A percentile compares a stretch with the other conserved stretches of the same genome.
These are phyloP conservation scores for Mamestra configurata DNA, from an alignment of 1,140 invertebrate species.

Conservation along the genomic window DNA sequence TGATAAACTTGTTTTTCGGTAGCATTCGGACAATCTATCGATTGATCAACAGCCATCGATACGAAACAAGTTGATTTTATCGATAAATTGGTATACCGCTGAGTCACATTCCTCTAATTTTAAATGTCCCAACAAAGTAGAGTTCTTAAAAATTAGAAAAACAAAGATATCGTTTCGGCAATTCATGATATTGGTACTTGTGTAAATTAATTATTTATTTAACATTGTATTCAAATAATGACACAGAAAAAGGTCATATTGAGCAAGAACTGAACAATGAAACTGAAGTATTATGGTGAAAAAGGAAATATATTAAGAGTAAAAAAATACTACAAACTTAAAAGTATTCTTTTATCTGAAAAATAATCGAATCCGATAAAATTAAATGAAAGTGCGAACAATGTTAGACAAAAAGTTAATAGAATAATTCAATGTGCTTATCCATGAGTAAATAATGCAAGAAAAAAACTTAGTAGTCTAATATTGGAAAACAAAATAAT, in stretches of 20 bases:
- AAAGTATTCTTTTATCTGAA: too few species aligned
- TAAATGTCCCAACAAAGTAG: not conserved
- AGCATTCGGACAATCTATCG: not conserved
- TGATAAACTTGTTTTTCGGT: not conserved
- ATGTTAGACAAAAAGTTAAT: not conserved
- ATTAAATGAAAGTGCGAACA: not conserved
- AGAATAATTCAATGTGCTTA: too few species aligned
- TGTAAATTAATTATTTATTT: constrained; percentile 35
- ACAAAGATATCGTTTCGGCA: not conserved
- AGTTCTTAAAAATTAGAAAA: too few species aligned
- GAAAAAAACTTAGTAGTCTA: too few species aligned
- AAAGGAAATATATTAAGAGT: not conserved
- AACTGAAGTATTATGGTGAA: constrained; percentile 8
- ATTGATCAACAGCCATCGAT: not conserved
- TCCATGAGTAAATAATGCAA: too few species aligned
- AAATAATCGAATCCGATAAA: too few species aligned
- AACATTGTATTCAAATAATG: constrained; percentile 46
- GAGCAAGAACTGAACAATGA: not conserved
- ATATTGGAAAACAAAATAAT: too few species aligned
- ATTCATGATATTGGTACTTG: not conserved
- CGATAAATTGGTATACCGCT: too few species aligned
- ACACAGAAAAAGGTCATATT: constrained; percentile 28
- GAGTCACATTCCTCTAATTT: too few species aligned
- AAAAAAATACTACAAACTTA: too few species aligned
- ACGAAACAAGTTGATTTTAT: not conserved